Evolutionary conservation across 2,797 vertebrate species (phyloP).

Genomic region (Pantherophis alleghaniensis): DNA sequence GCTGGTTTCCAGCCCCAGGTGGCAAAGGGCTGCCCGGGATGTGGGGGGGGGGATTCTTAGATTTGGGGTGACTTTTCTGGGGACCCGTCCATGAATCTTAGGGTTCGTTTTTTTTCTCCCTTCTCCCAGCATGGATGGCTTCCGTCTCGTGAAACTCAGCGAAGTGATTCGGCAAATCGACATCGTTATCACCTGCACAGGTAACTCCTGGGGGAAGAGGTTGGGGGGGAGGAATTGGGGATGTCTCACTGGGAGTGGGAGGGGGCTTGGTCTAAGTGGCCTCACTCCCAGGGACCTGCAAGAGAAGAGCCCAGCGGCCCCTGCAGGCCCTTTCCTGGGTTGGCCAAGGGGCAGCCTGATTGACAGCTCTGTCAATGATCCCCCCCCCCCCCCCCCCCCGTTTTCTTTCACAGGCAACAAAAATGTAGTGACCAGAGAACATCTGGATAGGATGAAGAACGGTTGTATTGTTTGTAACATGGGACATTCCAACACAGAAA

Average conservation of each 20-base stretch:
- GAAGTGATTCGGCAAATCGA: constrained; percentile 97
- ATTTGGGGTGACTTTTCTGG: neutral
- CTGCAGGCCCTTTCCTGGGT: too few species aligned
- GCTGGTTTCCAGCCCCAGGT: neutral
- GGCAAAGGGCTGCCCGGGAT: rapidly evolving
- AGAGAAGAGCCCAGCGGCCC: rapidly evolving
- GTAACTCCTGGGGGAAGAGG: constrained; percentile 57
- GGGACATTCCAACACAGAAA: constrained; percentile 98
- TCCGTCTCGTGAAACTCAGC: constrained; percentile 79
- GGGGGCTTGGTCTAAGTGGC: rapidly evolving
- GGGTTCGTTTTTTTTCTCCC: neutral
- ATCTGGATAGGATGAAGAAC: constrained; percentile 96
- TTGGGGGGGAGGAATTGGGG: neutral
- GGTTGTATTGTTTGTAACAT: constrained; percentile 98
- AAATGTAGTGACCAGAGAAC: constrained; percentile 94
- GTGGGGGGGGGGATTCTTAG: rapidly evolving
- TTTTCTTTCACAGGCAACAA: constrained; percentile 83
- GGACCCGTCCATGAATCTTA: neutral
- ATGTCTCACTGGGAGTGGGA: too few species aligned
- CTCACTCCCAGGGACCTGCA: too few species aligned
- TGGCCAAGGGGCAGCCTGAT: neutral
- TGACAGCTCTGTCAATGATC: neutral
- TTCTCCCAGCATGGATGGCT: constrained; percentile 78
- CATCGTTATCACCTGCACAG: constrained; percentile 98
- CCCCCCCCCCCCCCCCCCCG: neutral